These are phyloP conservation scores for Carpatolechia fugitivella DNA, from an alignment of 2,888 invertebrate species.

Conservation along the genomic window DNA sequence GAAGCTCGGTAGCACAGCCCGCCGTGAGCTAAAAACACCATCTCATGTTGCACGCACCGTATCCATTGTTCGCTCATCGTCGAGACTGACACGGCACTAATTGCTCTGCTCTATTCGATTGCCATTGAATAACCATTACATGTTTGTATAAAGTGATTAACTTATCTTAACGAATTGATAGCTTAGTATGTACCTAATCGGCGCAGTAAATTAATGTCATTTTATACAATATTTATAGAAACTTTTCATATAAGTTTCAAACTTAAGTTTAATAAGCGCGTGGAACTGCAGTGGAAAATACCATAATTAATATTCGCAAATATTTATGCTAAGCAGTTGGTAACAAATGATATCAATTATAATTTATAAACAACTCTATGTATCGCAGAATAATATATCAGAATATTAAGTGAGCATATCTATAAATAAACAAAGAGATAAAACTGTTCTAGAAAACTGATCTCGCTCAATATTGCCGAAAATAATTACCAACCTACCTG, in stretches of 20 bases:
- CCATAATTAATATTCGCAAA: constrained; percentile 6
- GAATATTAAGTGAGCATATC: constrained; percentile 3
- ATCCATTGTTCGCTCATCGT: constrained; percentile 29
- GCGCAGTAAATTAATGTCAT: too few relatives aligned
- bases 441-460: not conserved
- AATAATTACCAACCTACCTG: not conserved
- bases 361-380: constrained; percentile 8
- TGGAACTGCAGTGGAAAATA: constrained; percentile 7
- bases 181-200: too few relatives aligned
- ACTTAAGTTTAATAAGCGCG: too few relatives aligned
- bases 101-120: constrained; percentile 12
- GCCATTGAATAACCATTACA: constrained; percentile 1
- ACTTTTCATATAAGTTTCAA: too few relatives aligned
- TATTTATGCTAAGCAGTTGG: constrained; percentile 13
- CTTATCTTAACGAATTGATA: not conserved
- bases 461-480: not conserved
- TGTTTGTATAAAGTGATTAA: not conserved
- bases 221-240: too few relatives aligned
- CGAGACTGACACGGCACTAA: constrained; percentile 3
- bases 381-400: constrained; percentile 6
- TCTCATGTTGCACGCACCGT: constrained; percentile 59
- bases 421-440: not conserved
- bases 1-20: constrained; percentile 23
- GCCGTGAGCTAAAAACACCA: constrained; percentile 53
- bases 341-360: constrained; percentile 9